Evolutionary conservation across 1,140 invertebrate genomes (phyloP).

Genomic region (Ooceraea biroi): DNA sequence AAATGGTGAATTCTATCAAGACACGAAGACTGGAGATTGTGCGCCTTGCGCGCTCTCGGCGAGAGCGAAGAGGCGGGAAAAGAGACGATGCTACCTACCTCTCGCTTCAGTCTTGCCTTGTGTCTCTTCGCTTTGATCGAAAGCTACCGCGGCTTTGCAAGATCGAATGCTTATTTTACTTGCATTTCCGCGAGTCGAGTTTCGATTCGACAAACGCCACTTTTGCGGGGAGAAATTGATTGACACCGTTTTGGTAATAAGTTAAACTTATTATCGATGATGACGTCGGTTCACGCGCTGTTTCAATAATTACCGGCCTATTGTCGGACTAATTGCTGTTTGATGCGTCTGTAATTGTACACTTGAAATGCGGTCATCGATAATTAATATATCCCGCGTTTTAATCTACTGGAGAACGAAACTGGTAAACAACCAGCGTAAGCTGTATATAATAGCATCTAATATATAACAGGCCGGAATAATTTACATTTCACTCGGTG

Average conservation of each 20-base stretch:
- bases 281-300: background rate
- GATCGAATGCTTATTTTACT: conserved; percentile 32
- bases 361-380: conserved; percentile 5
- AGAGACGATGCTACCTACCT: background rate
- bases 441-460: background rate
- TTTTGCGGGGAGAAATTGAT: conserved; percentile 30
- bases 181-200: background rate
- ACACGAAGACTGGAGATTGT: conserved; percentile 23
- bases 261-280: conserved; percentile 32
- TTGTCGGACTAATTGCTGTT: conserved; percentile 37
- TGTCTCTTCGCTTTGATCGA: background rate
- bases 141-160: background rate
- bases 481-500: conserved; percentile 11
- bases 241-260: conserved; percentile 27
- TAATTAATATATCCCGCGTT: conserved; percentile 40
- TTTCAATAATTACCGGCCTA: conserved; percentile 5
- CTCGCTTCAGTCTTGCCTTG: background rate
- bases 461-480: conserved; percentile 16
- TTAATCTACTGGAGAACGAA: conserved; percentile 35
- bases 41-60: background rate
- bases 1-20: conserved; percentile 38
- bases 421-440: background rate
- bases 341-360: conserved; percentile 20
- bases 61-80: background rate
- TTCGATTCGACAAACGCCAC: conserved; percentile 10